Evolutionary conservation across 1,140 invertebrate species (phyloP).

Genomic region (Scaptomyza montana): DNA sequence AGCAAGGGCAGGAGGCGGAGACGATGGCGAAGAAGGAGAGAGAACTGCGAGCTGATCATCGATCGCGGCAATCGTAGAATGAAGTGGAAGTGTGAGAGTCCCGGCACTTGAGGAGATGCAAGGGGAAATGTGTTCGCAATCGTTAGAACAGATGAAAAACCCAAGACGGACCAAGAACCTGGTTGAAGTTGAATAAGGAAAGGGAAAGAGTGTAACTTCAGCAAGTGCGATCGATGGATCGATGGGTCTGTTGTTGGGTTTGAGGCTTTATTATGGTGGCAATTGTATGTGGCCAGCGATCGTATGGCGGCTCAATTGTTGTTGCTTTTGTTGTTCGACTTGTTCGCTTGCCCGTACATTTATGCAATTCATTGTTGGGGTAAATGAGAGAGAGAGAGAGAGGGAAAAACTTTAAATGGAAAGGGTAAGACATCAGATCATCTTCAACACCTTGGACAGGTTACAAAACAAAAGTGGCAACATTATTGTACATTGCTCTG

Average conservation of each 20-base stretch:
- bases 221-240: constrained; percentile 54
- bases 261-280: constrained; percentile 78
- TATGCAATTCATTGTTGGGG: constrained; percentile 76
- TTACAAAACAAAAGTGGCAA: constrained; percentile 83
- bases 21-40: not conserved
- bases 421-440: constrained; percentile 66
- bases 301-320: constrained; percentile 75
- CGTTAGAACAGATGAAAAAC: constrained; percentile 43
- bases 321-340: constrained; percentile 33
- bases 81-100: constrained; percentile 31
- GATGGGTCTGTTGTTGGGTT: constrained; percentile 53
- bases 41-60: constrained; percentile 61
- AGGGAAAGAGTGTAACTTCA: not conserved
- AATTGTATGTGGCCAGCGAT: constrained; percentile 78
- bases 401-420: constrained; percentile 7
- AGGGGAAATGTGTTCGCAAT: constrained; percentile 15
- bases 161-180: constrained; percentile 3
- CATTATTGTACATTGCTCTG: constrained; percentile 71
- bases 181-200: not conserved
- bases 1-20: constrained; percentile 16
- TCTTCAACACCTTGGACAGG: constrained; percentile 83
- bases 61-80: constrained; percentile 78
- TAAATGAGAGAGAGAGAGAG: constrained; percentile 3
- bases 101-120: not conserved
- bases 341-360: constrained; percentile 65